Evolutionary conservation across 2,797 vertebrate genomes (phyloP).

Genomic region (Schizopygopsis malacanthus): DNA sequence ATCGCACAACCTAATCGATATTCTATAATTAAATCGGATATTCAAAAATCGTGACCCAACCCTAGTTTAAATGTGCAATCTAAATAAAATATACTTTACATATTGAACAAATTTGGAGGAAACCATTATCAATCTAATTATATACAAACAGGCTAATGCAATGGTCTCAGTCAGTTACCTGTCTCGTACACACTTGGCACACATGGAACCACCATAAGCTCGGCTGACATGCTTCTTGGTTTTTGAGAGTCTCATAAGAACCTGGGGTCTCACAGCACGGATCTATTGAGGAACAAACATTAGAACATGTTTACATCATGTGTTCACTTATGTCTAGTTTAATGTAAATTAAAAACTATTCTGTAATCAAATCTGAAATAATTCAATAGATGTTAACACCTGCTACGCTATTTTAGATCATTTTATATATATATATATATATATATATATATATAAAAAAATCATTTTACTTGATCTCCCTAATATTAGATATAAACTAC

Average conservation of each 20-base stretch:
- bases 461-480: neutral
- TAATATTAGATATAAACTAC: neutral
- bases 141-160: neutral
- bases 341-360: neutral
- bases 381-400: neutral
- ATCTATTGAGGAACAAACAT: constrained; percentile 75
- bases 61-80: neutral
- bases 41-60: too few relatives aligned
- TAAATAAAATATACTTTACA: neutral
- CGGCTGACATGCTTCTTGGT: constrained; percentile 98
- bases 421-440: neutral
- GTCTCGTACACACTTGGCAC: constrained; percentile 97
- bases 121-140: neutral
- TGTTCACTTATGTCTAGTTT: constrained; percentile 74
- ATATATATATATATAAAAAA: too few relatives aligned
- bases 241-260: constrained; percentile 97
- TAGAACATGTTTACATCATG: neutral
- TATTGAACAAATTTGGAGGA: neutral
- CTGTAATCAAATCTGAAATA: neutral
- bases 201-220: constrained; percentile 99
- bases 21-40: too few relatives aligned
- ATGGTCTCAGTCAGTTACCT: constrained; percentile 77
- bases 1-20: too few relatives aligned
- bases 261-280: constrained; percentile 95
- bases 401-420: neutral